phyloP scores from a whole-genome alignment of 2,797 vertebrate species.

The Sebastolobus altivelis region DNA sequence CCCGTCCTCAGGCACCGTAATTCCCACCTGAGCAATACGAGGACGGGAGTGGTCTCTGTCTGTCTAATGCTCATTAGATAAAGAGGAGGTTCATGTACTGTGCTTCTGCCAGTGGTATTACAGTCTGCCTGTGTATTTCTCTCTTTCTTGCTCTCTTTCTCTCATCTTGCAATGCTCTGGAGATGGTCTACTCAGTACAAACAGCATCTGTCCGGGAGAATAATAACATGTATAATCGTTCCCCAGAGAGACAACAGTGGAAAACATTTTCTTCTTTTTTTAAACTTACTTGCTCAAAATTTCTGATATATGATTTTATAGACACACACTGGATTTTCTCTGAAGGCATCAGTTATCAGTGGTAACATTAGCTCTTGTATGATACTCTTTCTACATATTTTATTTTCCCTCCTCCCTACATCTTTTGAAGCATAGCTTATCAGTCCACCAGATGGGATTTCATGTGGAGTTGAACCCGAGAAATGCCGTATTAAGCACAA shows the following conservation, averaged over 20 bases:
- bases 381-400: not conserved
- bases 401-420: not conserved
- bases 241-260: slow-evolving; percentile 52
- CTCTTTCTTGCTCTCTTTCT: slow-evolving; percentile 39
- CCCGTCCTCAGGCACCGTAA: slow-evolving; percentile 18
- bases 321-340: slow-evolving; percentile 5
- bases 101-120: slow-evolving; percentile 23
- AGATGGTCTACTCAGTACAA: slow-evolving; percentile 69
- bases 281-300: slow-evolving; percentile 16
- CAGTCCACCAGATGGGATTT: slow-evolving; percentile 20
- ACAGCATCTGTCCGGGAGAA: slow-evolving; percentile 79
- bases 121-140: slow-evolving; percentile 32
- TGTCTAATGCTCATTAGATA: slow-evolving; percentile 54
- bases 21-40: slow-evolving; percentile 48
- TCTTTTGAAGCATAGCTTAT: slow-evolving; percentile 32
- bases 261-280: slow-evolving; percentile 46
- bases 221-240: slow-evolving; percentile 73
- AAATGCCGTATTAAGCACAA: not conserved
- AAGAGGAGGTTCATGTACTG: slow-evolving; percentile 39
- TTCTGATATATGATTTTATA: slow-evolving; percentile 32
- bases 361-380: slow-evolving; percentile 4
- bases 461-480: not conserved
- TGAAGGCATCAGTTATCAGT: slow-evolving; percentile 5
- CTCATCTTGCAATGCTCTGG: slow-evolving; percentile 65
- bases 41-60: slow-evolving; percentile 35